Base-by-base conservation (phyloP, 2,888 invertebrate genomes). In the Junonia oenone region DNA sequence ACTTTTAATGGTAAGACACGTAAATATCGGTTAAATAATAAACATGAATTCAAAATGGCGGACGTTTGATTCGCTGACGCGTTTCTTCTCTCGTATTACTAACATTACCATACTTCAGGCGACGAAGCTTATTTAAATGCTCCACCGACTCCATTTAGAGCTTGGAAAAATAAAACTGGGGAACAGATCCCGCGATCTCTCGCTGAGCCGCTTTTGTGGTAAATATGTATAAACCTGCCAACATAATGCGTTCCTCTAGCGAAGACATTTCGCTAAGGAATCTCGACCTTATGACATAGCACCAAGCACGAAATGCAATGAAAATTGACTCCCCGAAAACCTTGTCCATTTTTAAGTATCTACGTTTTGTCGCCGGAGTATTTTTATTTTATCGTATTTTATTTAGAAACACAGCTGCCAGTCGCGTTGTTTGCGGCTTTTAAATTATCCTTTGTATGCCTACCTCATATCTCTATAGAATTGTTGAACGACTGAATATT, bases 121-220 rank as follows among this genome's bases (percentile, higher is more conserved):
- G 77, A 75, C 79, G 88, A 81, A 82, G 89, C 88, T 90, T 90
- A 90, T 90, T 89, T 89, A 90, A 90, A 90, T 90, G 90, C 88
- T 85, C 88, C 89, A 88, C 89, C 86, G 90, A 87, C 89, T 90
- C 89, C 89, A 90, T 89, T 90, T 89, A 90, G 86, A 89, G 86
- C 87, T 89, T 86, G 88, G 85, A 85, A 89, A 89, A 89, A 90
- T 89, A 90, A 90, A 89, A 89, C 86, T 72, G 73, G 76, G 75
- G 83, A 81, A 85, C 81, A 81, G 86, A 89, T 88, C 89, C 81
- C 76, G 81, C 79, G 88, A 87, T 87, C 84, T 88, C 81, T 77
- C 83, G 78, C 78, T 82, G 86, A 90, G 89, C 89, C 88, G 89
- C 84, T 90, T 89, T 88, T 86, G 88, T 86, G 89, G 89, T 88